These are phyloP conservation scores for Dromiciops gliroides DNA, from an alignment of 2,113 vertebrate species.

Conservation along the genomic window DNA sequence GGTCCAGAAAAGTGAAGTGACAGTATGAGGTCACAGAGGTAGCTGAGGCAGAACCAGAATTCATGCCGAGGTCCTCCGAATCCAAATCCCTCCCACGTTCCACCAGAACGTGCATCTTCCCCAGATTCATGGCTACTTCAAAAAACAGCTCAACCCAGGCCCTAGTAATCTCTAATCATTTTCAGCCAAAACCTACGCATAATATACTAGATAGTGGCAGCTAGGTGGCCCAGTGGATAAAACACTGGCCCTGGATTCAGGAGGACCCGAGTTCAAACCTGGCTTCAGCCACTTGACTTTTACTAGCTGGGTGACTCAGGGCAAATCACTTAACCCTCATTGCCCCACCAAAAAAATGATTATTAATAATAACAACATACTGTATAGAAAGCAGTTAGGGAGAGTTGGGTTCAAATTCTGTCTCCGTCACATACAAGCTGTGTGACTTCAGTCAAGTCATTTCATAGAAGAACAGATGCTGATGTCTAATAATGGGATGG, in stretches of 20 bases:
- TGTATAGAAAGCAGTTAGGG: not conserved
- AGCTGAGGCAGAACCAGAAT: not conserved
- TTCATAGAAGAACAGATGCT: not conserved
- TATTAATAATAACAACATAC: too few relatives aligned
- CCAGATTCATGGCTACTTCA: not conserved
- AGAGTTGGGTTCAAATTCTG: not conserved
- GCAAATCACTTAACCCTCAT: too few relatives aligned
- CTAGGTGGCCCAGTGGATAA: too few relatives aligned
- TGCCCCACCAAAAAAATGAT: too few relatives aligned
- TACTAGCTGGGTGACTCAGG: too few relatives aligned
- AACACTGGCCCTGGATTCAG: too few relatives aligned
- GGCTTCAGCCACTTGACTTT: too few relatives aligned
- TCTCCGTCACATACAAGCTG: conserved; percentile 33
- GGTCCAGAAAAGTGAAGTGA: not conserved
- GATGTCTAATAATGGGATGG: not conserved
- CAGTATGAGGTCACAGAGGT: not conserved
- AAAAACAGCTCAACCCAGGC: not conserved
- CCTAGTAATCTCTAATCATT: not conserved
- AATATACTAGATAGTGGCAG: too few relatives aligned
- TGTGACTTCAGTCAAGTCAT: not conserved
- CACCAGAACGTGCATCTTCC: not conserved
- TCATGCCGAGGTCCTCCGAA: not conserved
- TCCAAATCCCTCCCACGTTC: not conserved
- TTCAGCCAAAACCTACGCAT: too few relatives aligned
- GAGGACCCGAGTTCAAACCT: too few relatives aligned